Evolutionary conservation across 2,113 vertebrate species (phyloP), one percentile per base, ranked within the genome.

Genomic region (Lichenostomus cassidix): DNA sequence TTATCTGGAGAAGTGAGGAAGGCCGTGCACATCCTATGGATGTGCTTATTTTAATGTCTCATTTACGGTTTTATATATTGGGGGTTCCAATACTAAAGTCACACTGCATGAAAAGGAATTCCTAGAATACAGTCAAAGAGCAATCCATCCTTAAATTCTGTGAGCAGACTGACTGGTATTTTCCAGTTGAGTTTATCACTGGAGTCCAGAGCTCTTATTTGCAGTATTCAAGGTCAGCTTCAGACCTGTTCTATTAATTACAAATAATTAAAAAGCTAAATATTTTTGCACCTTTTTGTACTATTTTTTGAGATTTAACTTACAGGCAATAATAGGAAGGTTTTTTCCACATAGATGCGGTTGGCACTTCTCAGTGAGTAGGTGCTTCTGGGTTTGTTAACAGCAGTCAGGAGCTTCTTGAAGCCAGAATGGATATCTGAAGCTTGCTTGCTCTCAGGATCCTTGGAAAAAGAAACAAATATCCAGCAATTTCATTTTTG

Each of bases 311-410:
- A 83, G 6, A 23, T 69, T 65, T 82, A 58, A 93, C 97, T 97
- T 95, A 98, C 97, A 14, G 77, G 76, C 44, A 91, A 6, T 90
- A 98, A 92, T 8, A 55, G 18, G 14, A 92, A 96, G 3, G 29
- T 96, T 89, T 97, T 96, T 70, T 98, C 97, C 10, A 75, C 23
- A 0, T 96, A 98, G n/a, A 98, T 50, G 37, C 95, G 78, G 3
- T 97, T 98, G 83, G 97, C 98, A 49, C 46, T 94, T 92, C 69
- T 97, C 83, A 98, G 95, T 0, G 90, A 39, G 46, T 97, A 97
- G 33, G 67, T 59, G 18, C 70, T 90, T 69, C 95, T 98, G 44
- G 94, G 88, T 76, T 96, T 97, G 79, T 96, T 96, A 49, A 98
- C 81, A 52, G 70, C 89, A 50, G 93, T 60, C 37, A 94, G 85